Evolutionary conservation across 2,113 vertebrate genomes (phyloP).

Genomic region (Callorhinus ursinus): DNA sequence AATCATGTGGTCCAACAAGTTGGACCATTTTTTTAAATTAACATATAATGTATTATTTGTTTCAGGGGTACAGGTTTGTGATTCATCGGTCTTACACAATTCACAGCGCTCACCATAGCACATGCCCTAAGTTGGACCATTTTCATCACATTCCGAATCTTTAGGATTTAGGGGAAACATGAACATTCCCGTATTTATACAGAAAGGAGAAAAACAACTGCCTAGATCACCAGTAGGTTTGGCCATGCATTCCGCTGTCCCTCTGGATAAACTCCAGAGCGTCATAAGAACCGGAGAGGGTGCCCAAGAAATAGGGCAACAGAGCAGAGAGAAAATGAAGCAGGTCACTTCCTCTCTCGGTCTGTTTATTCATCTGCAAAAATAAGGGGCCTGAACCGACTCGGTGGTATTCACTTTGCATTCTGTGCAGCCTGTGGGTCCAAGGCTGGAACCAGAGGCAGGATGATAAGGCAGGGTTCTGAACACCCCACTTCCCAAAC

Average conservation of each 20-base stretch:
- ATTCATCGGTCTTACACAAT: too few relatives aligned
- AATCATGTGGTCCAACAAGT: not conserved
- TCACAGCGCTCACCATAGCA: too few relatives aligned
- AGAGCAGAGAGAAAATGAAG: not conserved
- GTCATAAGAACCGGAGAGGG: rapidly evolving
- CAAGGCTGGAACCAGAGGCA: not conserved
- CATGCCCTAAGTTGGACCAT: not conserved
- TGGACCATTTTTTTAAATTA: not conserved
- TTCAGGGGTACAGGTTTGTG: too few relatives aligned
- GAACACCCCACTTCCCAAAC: not conserved
- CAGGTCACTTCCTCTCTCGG: not conserved
- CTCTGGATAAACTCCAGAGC: not conserved
- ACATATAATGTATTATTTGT: too few relatives aligned
- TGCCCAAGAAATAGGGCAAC: not conserved
- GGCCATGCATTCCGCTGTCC: not conserved
- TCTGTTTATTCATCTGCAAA: not conserved
- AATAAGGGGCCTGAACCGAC: not conserved
- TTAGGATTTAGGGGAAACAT: not conserved
- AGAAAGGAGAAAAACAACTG: not conserved
- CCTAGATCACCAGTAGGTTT: not conserved
- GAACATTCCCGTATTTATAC: not conserved
- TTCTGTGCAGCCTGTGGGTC: not conserved
- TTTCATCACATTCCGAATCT: not conserved
- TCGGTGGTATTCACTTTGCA: too few relatives aligned
- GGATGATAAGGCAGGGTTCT: not conserved